Conservation (phyloP, 2,113 vertebrate genomes). For the Mobula birostris region DNA sequence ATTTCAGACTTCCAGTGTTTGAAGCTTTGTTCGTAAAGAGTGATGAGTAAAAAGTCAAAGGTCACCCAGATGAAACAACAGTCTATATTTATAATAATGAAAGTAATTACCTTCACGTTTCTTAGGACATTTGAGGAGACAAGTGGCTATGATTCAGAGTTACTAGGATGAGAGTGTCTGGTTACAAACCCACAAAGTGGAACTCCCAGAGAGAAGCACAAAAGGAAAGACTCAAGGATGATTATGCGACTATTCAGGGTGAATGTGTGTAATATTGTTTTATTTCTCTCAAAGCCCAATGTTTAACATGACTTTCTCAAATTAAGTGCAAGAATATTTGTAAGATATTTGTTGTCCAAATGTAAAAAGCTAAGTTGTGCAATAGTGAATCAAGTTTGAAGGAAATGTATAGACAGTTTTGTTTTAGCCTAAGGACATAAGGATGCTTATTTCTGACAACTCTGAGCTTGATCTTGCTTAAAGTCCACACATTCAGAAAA, state of each 20-base stretch:
- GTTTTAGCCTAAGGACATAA: not conserved
- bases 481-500: not conserved
- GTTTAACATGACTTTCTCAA: not conserved
- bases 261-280: not conserved
- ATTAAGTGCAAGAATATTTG: too few species aligned
- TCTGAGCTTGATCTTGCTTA: not conserved
- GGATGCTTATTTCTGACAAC: not conserved
- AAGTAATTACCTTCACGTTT: not conserved
- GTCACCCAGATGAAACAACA: not conserved
- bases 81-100: not conserved
- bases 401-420: not conserved
- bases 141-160: not conserved
- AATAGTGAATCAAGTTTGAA: too few species aligned
- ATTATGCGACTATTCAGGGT: not conserved
- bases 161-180: not conserved
- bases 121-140: not conserved
- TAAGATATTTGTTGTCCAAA: too few species aligned
- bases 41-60: not conserved
- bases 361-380: too few species aligned
- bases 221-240: not conserved
- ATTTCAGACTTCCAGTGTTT: too few species aligned
- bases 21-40: not conserved
- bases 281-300: not conserved
- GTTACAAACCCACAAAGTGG: not conserved
- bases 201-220: not conserved